Evolutionary conservation across 1,140 invertebrate genomes (phyloP).

Genomic region (Venturia canescens): DNA sequence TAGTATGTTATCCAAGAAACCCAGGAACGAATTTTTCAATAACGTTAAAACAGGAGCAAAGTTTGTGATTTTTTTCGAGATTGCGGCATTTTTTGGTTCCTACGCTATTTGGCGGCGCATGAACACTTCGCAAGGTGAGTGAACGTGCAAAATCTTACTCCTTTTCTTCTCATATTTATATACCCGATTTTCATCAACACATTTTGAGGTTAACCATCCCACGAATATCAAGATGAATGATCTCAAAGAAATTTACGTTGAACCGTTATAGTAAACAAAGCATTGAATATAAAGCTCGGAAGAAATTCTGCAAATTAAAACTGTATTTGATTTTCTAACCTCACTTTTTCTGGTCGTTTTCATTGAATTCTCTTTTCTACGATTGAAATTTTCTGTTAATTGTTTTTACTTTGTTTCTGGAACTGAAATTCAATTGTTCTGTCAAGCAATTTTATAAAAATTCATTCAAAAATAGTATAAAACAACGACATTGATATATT

Average conservation of each 20-base stretch:
- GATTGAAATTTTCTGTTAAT: background rate
- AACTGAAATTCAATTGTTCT: too few species aligned
- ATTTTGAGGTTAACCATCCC: background rate
- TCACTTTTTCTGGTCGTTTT: background rate
- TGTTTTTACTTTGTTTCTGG: too few species aligned
- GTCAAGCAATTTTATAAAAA: too few species aligned
- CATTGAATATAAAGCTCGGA: too few species aligned
- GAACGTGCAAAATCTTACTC: background rate
- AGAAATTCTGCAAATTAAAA: background rate
- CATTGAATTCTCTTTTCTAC: background rate
- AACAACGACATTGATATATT: too few species aligned
- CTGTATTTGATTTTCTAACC: background rate
- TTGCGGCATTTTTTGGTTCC: slow-evolving; percentile 51
- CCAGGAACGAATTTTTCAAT: slow-evolving; percentile 49
- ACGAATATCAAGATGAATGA: background rate
- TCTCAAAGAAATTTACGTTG: background rate
- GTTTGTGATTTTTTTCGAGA: slow-evolving; percentile 55
- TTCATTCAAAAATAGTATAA: too few species aligned
- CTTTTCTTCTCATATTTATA: slow-evolving; percentile 38
- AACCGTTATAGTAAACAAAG: background rate
- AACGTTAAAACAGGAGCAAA: slow-evolving; percentile 40
- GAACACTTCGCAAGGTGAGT: slow-evolving; percentile 71
- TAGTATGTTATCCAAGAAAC: slow-evolving; percentile 70
- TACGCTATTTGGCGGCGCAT: slow-evolving; percentile 66
- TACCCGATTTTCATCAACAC: slow-evolving; percentile 1